Evolutionary conservation across 2,113 vertebrate species (phyloP).

Genomic region (Cisticola juncidis): DNA sequence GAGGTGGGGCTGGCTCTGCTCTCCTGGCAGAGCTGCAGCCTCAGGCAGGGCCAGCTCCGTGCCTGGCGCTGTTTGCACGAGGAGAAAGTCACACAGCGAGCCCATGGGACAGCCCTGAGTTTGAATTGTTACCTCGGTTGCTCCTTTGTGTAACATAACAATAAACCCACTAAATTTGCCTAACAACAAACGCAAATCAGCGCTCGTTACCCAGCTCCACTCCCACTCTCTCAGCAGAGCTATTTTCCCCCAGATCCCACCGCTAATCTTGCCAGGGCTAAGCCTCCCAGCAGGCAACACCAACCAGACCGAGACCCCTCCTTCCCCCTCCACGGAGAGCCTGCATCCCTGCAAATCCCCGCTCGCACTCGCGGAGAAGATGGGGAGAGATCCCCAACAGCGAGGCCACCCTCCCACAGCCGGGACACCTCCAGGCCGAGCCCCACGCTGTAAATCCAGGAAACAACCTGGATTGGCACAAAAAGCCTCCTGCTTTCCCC

Average conservation of each 20-base stretch:
- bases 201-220: background rate
- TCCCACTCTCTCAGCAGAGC: background rate
- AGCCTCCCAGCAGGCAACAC: background rate
- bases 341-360: background rate
- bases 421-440: background rate
- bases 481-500: background rate
- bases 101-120: background rate
- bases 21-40: background rate
- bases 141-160: background rate
- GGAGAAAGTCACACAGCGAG: background rate
- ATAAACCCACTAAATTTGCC: background rate
- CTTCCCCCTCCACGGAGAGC: background rate
- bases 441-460: background rate
- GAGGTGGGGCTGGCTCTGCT: background rate
- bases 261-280: background rate
- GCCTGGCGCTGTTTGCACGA: background rate
- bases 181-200: background rate
- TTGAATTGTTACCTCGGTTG: background rate
- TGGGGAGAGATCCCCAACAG: background rate
- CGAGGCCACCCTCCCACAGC: background rate
- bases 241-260: conserved; percentile 21
- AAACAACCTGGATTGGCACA: background rate
- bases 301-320: background rate
- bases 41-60: background rate
- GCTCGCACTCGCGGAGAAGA: fast-evolving